Percentiles rank a stretch among this genome's conserved stretches.
Evolutionary conservation across 2,888 invertebrate species (phyloP).

Genomic region (Tiphia femorata): DNA sequence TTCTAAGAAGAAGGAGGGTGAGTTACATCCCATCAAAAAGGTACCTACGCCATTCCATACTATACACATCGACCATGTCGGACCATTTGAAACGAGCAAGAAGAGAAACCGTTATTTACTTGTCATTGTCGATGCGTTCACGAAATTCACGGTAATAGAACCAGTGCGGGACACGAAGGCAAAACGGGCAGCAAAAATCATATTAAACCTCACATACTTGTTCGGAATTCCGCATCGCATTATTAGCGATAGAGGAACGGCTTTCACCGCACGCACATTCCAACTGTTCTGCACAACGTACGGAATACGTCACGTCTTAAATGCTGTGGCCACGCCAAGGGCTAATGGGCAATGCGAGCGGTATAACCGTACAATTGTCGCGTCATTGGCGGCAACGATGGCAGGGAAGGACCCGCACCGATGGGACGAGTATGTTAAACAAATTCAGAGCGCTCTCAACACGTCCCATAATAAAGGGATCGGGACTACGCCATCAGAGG

Average conservation of each 20-base stretch:
- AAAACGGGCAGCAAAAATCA: background rate
- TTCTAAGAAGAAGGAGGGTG: background rate
- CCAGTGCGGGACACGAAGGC: background rate
- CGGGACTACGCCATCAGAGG: background rate
- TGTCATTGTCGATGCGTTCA: background rate
- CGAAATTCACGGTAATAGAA: background rate
- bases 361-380: background rate
- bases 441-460: background rate
- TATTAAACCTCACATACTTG: background rate
- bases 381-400: background rate
- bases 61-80: slow-evolving; percentile 8
- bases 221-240: background rate
- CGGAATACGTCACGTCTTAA: background rate
- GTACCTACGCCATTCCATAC: slow-evolving; percentile 6
- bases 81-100: background rate
- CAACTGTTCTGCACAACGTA: background rate
- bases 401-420: no score
- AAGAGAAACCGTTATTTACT: background rate
- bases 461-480: background rate
- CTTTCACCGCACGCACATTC: background rate
- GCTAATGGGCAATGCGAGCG: background rate
- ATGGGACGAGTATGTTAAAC: background rate
- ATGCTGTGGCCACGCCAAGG: background rate
- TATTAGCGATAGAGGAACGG: background rate
- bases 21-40: background rate